Evolutionary conservation across 2,888 invertebrate genomes (phyloP).

Genomic region (Smittia aterrima): DNA sequence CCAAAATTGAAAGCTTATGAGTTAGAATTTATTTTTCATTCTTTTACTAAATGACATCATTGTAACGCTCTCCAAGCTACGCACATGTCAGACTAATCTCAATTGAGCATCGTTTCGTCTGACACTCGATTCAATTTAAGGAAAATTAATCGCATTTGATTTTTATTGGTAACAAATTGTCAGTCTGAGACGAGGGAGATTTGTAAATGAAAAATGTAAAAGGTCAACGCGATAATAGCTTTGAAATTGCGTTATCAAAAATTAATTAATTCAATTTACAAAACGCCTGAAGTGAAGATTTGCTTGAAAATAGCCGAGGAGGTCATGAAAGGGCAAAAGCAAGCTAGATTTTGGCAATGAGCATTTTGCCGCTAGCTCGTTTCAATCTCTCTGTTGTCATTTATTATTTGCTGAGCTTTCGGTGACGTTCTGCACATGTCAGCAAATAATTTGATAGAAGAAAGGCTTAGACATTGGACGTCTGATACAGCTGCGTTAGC

Average conservation of each 20-base stretch:
- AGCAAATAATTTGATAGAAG: neutral
- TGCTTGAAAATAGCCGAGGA: neutral
- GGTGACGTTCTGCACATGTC: conserved; percentile 3
- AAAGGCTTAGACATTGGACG: neutral
- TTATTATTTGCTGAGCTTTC: neutral
- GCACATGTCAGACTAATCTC: conserved; percentile 39
- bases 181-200: neutral
- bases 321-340: no score
- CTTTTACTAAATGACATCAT: conserved; percentile 19
- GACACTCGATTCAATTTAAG: conserved; percentile 30
- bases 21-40: neutral
- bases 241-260: neutral
- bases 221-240: conserved; percentile 16
- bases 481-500: neutral
- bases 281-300: neutral
- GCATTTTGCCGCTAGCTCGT: no score
- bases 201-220: neutral
- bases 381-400: neutral
- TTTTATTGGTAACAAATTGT: conserved; percentile 34
- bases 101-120: conserved; percentile 30
- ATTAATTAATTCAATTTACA: conserved; percentile 15
- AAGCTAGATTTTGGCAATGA: no score
- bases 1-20: neutral
- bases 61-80: neutral
- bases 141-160: conserved; percentile 27